Conservation (phyloP, 23 tunicate species). For the Ciona savignyi region DNA sequence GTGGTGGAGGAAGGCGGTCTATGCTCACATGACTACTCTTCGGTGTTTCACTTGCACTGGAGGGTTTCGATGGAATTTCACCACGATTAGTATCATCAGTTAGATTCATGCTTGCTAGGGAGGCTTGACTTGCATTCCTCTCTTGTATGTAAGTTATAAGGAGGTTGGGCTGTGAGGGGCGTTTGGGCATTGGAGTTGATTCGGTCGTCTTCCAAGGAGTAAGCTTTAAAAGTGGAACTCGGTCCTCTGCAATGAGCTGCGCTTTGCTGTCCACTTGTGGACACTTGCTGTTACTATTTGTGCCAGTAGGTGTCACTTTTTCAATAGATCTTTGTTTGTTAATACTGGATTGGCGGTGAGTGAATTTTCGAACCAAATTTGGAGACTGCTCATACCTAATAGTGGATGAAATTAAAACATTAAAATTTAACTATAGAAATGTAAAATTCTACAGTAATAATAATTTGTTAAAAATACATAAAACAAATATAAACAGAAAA, state of each 20-base stretch:
- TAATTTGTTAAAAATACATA: no score
- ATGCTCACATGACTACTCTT: not conserved
- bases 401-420: no score
- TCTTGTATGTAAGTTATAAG: not conserved
- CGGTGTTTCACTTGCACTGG: no score
- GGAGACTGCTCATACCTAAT: conserved; percentile 67
- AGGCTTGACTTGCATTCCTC: not conserved
- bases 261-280: conserved; percentile 2
- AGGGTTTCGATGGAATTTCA: no score
- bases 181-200: not conserved
- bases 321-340: not conserved
- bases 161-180: not conserved
- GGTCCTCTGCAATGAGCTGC: conserved; percentile 6
- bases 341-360: not conserved
- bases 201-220: conserved; percentile 19
- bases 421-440: no score
- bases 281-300: not conserved
- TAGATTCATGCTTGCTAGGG: not conserved
- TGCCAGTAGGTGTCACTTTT: not conserved
- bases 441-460: no score
- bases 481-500: no score
- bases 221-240: conserved; percentile 21
- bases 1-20: conserved; percentile 61
- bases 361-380: conserved; percentile 5
- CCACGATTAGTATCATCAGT: no score